These are phyloP conservation scores for Ceratoteleas bidentatus DNA, from an alignment of 1,140 invertebrate genomes.

Conservation along the genomic window DNA sequence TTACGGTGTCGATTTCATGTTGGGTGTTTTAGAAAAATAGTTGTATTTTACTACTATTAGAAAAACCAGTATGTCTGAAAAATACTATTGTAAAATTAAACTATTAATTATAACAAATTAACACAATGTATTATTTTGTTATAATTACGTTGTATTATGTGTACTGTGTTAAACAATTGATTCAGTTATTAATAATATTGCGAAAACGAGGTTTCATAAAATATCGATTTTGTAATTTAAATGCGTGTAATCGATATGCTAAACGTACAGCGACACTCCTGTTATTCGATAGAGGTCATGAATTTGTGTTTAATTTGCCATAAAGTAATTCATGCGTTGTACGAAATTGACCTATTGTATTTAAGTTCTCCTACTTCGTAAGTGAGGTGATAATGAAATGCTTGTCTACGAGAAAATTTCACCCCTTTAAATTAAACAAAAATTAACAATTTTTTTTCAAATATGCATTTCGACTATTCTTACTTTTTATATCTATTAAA, in stretches of 20 bases:
- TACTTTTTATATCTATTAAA: no score
- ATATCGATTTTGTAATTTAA: constrained; percentile 15
- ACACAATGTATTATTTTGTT: no score
- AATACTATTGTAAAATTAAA: background rate
- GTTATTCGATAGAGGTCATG: constrained; percentile 39
- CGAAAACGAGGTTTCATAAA: constrained; percentile 32
- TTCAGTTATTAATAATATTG: no score
- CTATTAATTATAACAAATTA: no score
- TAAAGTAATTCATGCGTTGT: constrained; percentile 45
- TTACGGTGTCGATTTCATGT: no score
- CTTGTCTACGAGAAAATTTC: background rate
- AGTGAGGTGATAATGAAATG: background rate
- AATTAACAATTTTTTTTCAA: no score
- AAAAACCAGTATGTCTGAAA: background rate
- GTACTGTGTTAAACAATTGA: no score
- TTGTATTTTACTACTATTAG: background rate
- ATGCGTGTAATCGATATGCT: constrained; percentile 1
- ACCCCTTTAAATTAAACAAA: background rate
- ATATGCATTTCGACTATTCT: no score
- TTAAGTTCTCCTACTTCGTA: background rate
- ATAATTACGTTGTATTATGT: no score
- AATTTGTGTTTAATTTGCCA: constrained; percentile 64
- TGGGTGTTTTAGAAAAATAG: no score
- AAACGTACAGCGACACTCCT: constrained; percentile 29
- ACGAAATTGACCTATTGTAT: constrained; percentile 19